Conservation (phyloP, 2,797 vertebrate genomes). For the Ara ararauna region DNA sequence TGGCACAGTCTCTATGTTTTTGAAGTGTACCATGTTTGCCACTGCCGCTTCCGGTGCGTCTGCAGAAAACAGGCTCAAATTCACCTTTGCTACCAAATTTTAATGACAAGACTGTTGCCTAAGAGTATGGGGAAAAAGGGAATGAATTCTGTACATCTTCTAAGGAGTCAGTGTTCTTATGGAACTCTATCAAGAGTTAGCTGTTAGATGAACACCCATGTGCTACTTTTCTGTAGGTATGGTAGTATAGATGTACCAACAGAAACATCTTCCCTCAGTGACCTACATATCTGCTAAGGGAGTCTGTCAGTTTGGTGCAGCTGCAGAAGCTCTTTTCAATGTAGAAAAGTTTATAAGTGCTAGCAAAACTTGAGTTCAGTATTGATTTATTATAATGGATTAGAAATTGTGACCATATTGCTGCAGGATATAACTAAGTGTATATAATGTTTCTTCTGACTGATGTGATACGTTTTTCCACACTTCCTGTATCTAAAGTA, state of each 20-base stretch:
- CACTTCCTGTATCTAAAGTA: background rate
- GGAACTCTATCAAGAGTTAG: background rate
- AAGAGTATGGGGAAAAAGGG: fast-evolving
- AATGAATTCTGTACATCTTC: background rate
- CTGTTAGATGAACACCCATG: background rate
- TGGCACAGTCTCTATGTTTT: background rate
- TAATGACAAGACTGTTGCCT: background rate
- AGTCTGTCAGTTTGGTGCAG: background rate
- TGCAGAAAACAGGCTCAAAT: background rate
- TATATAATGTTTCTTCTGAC: background rate
- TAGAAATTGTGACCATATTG: background rate
- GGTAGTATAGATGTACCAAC: background rate
- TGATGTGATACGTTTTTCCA: background rate
- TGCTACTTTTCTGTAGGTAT: background rate
- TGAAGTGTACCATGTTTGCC: background rate
- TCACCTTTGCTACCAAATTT: background rate
- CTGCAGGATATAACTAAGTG: background rate
- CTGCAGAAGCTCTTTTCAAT: background rate
- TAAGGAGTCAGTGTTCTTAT: background rate
- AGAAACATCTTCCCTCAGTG: background rate
- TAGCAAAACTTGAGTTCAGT: background rate
- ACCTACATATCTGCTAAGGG: background rate
- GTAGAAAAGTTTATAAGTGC: background rate
- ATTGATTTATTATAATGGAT: background rate
- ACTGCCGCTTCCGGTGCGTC: background rate